These are phyloP conservation scores for Phengaris alcon DNA, from an alignment of 2,888 invertebrate species.

Conservation along the genomic window DNA sequence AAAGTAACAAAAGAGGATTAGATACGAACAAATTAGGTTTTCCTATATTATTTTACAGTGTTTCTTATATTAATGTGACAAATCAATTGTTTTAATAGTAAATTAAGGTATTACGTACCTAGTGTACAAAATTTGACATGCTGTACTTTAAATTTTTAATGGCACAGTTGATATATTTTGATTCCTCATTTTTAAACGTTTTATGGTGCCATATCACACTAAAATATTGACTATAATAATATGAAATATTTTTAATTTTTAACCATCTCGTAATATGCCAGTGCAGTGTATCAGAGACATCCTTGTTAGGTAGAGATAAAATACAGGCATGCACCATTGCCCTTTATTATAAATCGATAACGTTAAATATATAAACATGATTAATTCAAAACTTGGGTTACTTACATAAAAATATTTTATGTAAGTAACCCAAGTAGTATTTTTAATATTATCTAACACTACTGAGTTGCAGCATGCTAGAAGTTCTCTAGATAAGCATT, in stretches of 20 bases:
- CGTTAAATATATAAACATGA: background rate
- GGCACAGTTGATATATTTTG: no score
- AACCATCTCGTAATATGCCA: no score
- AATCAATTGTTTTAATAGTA: background rate
- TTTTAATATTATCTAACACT: background rate
- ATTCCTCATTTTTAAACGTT: no score
- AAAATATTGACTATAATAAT: background rate
- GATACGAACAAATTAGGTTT: background rate
- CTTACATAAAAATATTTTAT: background rate
- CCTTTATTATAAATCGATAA: background rate
- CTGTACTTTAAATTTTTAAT: background rate
- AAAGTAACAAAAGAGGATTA: background rate
- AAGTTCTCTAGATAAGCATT: no score
- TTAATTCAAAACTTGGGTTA: no score
- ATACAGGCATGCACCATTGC: slow-evolving; percentile 3
- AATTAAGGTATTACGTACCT: background rate
- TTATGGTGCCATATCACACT: background rate
- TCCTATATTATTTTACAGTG: background rate
- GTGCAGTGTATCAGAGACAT: no score
- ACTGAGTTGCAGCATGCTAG: no score
- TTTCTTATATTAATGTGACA: background rate
- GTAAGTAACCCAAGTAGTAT: background rate
- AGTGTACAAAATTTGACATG: background rate
- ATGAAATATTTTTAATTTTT: background rate
- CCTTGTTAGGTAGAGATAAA: background rate